Evolutionary conservation across 2,797 vertebrate genomes (phyloP).

Genomic region (Micropoecilia bifurca): DNA sequence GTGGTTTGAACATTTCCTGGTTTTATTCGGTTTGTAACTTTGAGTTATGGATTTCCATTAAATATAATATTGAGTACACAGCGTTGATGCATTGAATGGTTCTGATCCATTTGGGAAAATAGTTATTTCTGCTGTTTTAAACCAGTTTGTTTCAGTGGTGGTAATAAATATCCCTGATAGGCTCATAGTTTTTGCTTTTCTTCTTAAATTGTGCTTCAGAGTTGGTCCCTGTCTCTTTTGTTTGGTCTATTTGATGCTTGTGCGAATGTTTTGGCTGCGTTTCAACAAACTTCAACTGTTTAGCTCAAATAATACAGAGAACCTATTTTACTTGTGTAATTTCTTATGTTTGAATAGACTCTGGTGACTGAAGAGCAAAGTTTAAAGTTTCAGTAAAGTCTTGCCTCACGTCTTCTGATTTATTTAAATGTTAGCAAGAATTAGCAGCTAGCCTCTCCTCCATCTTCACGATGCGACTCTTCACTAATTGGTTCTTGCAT

Average conservation of each 20-base stretch:
- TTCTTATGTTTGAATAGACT: background rate
- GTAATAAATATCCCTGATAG: constrained; percentile 1
- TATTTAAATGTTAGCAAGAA: too few species aligned
- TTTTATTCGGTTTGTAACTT: background rate
- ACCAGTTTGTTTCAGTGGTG: background rate
- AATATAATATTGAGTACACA: background rate
- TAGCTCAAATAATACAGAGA: background rate
- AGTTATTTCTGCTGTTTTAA: background rate
- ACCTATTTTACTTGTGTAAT: background rate
- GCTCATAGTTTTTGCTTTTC: background rate
- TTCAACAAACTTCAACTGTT: background rate
- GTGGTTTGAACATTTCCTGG: constrained; percentile 2
- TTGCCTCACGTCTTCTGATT: too few species aligned
- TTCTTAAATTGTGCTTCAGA: background rate
- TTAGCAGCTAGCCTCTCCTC: too few species aligned
- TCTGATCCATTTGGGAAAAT: constrained; percentile 11
- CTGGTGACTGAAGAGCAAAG: background rate
- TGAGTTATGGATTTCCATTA: constrained; percentile 8
- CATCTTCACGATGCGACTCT: too few species aligned
- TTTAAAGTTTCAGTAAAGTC: background rate
- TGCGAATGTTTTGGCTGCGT: background rate
- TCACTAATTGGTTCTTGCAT: too few species aligned
- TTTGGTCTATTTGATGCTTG: background rate
- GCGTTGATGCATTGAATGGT: constrained; percentile 9
- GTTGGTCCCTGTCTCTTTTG: background rate